These are phyloP conservation scores for Isurus oxyrinchus DNA, from an alignment of 2,113 vertebrate genomes.

Conservation along the genomic window DNA sequence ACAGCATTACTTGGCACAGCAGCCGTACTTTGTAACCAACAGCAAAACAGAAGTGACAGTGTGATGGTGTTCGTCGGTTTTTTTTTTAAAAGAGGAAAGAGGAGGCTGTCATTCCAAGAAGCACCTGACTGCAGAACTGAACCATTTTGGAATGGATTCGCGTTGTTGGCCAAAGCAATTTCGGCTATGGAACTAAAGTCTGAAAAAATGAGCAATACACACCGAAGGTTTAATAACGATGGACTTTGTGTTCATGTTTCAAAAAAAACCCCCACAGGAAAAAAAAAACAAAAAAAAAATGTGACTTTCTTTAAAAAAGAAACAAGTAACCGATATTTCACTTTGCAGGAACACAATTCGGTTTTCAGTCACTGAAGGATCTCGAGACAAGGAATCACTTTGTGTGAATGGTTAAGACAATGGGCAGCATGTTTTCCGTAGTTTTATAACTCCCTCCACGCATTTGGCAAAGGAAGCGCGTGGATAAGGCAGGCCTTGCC, in stretches of 20 bases:
- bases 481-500: neutral
- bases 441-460: neutral
- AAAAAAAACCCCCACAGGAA: neutral
- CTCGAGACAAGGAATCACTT: neutral
- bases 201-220: slow-evolving; percentile 30
- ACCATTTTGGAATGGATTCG: neutral
- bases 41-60: slow-evolving; percentile 99
- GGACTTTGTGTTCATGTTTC: slow-evolving; percentile 8
- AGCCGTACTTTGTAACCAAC: slow-evolving; percentile 98
- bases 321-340: neutral
- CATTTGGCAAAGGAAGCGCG: neutral
- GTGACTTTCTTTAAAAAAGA: neutral
- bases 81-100: slow-evolving; percentile 54
- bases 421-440: neutral
- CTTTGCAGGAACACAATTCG: neutral
- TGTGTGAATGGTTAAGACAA: slow-evolving; percentile 5
- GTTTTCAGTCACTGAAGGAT: neutral
- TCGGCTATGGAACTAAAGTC: neutral
- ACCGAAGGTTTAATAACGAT: neutral
- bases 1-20: slow-evolving; percentile 84
- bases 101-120: neutral
- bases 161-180: neutral
- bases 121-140: neutral
- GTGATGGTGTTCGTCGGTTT: slow-evolving; percentile 58
- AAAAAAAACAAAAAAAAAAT: neutral